Conservation (phyloP, 2,797 vertebrate genomes). For the Mormyrus hasselquistii region DNA sequence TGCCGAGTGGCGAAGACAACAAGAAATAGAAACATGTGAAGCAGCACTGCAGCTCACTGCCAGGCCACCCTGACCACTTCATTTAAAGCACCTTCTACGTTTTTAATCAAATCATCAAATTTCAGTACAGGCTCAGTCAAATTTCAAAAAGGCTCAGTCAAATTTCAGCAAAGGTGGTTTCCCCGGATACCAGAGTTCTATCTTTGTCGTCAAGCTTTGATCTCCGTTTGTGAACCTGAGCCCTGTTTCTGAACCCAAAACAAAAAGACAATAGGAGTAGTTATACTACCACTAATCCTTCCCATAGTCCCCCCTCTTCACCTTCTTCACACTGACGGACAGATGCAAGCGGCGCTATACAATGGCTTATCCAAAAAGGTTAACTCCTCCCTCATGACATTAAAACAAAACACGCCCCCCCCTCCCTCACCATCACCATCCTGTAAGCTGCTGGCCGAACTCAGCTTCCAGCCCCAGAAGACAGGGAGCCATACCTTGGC, state of each 20-base stretch:
- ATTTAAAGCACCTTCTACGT: neutral
- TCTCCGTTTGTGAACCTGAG: neutral
- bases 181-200: neutral
- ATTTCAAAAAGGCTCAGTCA: neutral
- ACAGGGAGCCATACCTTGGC: neutral
- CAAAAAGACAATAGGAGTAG: no score
- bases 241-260: neutral
- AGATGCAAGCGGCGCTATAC: neutral
- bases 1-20: neutral
- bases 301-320: neutral
- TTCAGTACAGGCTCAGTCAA: neutral
- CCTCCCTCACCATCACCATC: neutral
- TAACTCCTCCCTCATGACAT: neutral
- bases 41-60: neutral
- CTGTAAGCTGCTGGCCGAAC: neutral
- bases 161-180: neutral
- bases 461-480: neutral
- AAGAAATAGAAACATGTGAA: neutral
- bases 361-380: neutral
- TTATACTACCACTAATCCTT: neutral
- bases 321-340: neutral
- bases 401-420: neutral
- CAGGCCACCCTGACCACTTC: neutral
- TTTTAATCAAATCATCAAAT: neutral
- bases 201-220: neutral